Percentiles rank a stretch among this genome's conserved stretches.
These are phyloP conservation scores for Heliangelus exortis DNA, from an alignment of 2,797 vertebrate species.

Conservation along the genomic window DNA sequence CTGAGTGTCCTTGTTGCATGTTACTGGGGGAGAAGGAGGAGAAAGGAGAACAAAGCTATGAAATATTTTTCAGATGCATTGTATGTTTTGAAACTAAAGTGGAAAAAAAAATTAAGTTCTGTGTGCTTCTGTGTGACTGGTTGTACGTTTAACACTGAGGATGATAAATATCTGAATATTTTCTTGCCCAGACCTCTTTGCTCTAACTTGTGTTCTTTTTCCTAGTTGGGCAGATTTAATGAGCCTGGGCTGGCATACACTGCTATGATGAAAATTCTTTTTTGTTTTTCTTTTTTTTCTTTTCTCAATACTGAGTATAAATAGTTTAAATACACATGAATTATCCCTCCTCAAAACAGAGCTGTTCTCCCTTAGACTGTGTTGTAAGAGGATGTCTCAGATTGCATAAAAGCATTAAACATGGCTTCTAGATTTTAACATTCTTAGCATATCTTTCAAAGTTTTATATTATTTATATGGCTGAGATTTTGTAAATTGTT, in stretches of 20 bases:
- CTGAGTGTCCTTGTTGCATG: neutral
- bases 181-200: neutral
- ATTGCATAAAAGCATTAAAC: neutral
- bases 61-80: neutral
- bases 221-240: neutral
- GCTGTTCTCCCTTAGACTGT: neutral
- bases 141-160: neutral
- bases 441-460: neutral
- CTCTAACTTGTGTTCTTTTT: neutral
- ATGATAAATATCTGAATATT: neutral
- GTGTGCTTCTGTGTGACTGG: neutral
- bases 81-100: neutral
- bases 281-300: no score
- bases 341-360: neutral
- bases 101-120: neutral
- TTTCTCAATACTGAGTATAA: neutral
- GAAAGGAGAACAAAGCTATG: neutral
- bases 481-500: constrained; percentile 22
- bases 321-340: neutral
- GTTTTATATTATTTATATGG: neutral
- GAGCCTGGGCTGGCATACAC: neutral
- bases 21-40: accelerated
- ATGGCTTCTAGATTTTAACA: neutral
- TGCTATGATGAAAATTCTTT: neutral
- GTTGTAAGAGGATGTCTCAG: neutral